phyloP scores from a whole-genome alignment of 1,140 invertebrate genomes.

The Acromyrmex echinatior region DNA sequence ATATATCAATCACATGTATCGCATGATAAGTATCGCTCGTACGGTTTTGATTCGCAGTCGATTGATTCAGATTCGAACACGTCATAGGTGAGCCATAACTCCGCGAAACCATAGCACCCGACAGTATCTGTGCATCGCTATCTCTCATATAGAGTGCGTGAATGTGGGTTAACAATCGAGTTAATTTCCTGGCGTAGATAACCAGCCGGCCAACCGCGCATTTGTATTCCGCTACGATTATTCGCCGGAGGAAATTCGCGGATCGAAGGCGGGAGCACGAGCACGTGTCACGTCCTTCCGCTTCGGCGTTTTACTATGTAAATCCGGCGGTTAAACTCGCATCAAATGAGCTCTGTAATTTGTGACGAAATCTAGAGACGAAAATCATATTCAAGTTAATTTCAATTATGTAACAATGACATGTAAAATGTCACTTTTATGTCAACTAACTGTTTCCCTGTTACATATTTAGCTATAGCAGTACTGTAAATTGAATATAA shows the following conservation, averaged over 20 bases:
- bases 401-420: slow-evolving; percentile 33
- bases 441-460: slow-evolving; percentile 4
- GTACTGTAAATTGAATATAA: neutral
- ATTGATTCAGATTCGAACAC: slow-evolving; percentile 41
- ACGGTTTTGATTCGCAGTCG: slow-evolving; percentile 25
- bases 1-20: neutral
- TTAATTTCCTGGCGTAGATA: slow-evolving; percentile 74
- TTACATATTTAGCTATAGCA: neutral
- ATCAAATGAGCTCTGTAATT: slow-evolving; percentile 21
- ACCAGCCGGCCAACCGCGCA: slow-evolving; percentile 23
- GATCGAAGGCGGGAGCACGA: slow-evolving; percentile 37
- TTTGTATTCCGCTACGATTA: slow-evolving; percentile 65
- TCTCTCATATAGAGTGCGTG: slow-evolving; percentile 40
- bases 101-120: slow-evolving; percentile 40
- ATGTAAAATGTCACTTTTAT: slow-evolving; percentile 12
- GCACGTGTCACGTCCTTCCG: slow-evolving; percentile 47
- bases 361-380: slow-evolving; percentile 13
- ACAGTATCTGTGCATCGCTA: slow-evolving; percentile 10
- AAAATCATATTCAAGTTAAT: slow-evolving; percentile 14
- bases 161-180: slow-evolving; percentile 68
- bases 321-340: slow-evolving; percentile 35
- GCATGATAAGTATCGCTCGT: slow-evolving; percentile 16
- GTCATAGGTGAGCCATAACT: slow-evolving; percentile 25
- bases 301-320: slow-evolving; percentile 37
- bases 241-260: slow-evolving; percentile 67